phyloP scores from a whole-genome alignment of 2,888 invertebrate species.

The Nezara viridula region DNA sequence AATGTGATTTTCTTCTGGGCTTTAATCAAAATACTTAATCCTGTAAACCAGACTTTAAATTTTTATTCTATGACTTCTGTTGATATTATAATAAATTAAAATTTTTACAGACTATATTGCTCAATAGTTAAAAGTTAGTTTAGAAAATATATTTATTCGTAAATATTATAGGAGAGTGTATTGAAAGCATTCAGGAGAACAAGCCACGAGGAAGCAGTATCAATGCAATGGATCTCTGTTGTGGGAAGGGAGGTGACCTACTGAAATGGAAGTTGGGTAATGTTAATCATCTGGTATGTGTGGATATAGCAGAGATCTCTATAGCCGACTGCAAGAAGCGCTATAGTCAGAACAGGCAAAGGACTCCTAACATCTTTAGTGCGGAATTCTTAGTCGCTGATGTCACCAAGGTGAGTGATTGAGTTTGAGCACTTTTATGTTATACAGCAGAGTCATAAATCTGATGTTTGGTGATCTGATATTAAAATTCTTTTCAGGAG shows the following conservation, averaged over 20 bases:
- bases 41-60: no score
- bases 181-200: slow-evolving; percentile 50
- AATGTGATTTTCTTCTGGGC: no score
- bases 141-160: background rate
- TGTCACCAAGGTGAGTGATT: slow-evolving; percentile 80
- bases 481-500: slow-evolving; percentile 70
- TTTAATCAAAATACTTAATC: no score
- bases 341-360: slow-evolving; percentile 71
- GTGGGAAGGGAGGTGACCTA: slow-evolving; percentile 98
- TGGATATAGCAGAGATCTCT: slow-evolving; percentile 94
- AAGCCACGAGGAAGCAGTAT: slow-evolving; percentile 40
- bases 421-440: background rate
- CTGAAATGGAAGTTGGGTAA: slow-evolving; percentile 89
- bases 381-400: slow-evolving; percentile 95
- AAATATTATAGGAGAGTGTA: slow-evolving; percentile 53
- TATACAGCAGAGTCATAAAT: no score
- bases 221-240: slow-evolving; percentile 86
- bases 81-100: no score
- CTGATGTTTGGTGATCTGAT: no score
- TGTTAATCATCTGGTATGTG: slow-evolving; percentile 87
- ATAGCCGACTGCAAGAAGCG: slow-evolving; percentile 90
- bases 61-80: no score
- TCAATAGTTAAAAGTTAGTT: no score
- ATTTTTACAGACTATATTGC: no score
- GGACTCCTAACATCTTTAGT: slow-evolving; percentile 72